These are phyloP conservation scores for Ceriagrion tenellum DNA, from an alignment of 2,888 invertebrate species.

Conservation along the genomic window DNA sequence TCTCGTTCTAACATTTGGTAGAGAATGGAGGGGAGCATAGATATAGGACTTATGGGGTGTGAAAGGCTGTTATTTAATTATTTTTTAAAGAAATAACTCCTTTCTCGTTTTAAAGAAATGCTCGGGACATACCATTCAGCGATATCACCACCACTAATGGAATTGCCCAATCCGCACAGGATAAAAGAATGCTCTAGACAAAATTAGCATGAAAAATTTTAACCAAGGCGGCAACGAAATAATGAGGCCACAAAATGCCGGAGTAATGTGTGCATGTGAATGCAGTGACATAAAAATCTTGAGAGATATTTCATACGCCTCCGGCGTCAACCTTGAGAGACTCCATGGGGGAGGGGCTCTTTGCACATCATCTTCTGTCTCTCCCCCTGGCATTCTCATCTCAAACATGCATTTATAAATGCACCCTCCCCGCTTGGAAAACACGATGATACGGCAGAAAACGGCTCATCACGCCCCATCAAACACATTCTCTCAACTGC, in stretches of 20 bases:
- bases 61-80: too few species aligned
- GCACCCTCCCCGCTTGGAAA: not conserved
- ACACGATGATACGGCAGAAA: not conserved
- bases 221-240: too few species aligned
- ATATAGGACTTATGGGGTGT: too few species aligned
- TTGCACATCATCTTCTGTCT: not conserved
- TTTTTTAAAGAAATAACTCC: too few species aligned
- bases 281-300: not conserved
- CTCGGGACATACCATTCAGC: too few species aligned
- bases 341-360: not conserved
- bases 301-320: not conserved
- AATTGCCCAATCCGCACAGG: too few species aligned
- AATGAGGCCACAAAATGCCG: not conserved
- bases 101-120: too few species aligned
- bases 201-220: too few species aligned
- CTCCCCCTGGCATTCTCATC: not conserved
- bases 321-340: not conserved
- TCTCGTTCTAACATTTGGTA: too few species aligned
- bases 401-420: not conserved
- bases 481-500: not conserved
- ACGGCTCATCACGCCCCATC: not conserved
- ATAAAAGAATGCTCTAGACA: too few species aligned
- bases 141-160: too few species aligned
- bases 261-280: not conserved
- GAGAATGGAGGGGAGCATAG: too few species aligned